phyloP scores from a whole-genome alignment of 2,888 invertebrate species.

The Pseudococcus viburni region DNA sequence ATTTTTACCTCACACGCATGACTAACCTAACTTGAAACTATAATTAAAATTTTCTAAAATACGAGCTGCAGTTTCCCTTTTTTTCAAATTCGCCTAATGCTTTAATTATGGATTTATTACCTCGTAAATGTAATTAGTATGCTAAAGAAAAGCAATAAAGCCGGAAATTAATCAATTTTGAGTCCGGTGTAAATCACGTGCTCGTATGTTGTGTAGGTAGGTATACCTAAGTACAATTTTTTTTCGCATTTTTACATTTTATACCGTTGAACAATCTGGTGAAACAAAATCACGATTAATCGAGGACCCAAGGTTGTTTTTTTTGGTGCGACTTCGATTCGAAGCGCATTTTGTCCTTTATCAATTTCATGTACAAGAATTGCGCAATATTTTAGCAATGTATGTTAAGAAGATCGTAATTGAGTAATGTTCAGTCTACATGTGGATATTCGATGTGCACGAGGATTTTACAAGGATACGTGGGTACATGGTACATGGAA shows the following conservation, averaged over 20 bases:
- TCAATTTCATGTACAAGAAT: not conserved
- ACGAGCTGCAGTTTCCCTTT: not conserved
- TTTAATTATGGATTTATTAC: conserved; percentile 30
- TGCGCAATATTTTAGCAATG: not conserved
- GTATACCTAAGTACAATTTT: not conserved
- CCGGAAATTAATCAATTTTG: conserved; percentile 48
- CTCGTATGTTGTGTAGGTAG: not conserved
- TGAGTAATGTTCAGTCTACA: not conserved
- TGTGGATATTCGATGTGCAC: not conserved
- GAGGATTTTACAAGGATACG: conserved; percentile 31
- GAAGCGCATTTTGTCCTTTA: conserved; percentile 31
- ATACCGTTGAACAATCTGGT: conserved; percentile 12
- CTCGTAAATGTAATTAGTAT: not conserved
- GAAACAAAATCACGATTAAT: conserved; percentile 54
- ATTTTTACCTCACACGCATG: not conserved
- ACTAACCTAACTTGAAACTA: not conserved
- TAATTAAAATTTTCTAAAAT: conserved; percentile 6
- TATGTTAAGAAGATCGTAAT: not conserved
- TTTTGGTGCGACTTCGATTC: conserved; percentile 2
- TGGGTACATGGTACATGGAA: not conserved
- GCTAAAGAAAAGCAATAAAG: not conserved
- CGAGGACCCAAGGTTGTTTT: conserved; percentile 38
- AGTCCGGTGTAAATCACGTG: not conserved
- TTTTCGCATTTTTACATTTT: not conserved
- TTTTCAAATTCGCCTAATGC: not conserved